Evolutionary conservation across 2,888 invertebrate genomes (phyloP).

Genomic region (Meteorus cinctellus): DNA sequence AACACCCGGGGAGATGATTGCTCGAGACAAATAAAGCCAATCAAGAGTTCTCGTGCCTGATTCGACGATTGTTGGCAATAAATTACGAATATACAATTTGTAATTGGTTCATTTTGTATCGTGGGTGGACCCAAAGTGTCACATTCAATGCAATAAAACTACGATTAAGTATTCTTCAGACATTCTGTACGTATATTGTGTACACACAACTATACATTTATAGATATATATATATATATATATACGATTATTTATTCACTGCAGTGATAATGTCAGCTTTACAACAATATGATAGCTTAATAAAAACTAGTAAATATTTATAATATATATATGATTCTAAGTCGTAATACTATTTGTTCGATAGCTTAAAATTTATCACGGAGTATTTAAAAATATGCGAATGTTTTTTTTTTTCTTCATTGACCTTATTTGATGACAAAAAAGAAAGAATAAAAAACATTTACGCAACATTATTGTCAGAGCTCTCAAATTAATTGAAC

Average conservation of each 20-base stretch:
- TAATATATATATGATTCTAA: slow-evolving; percentile 39
- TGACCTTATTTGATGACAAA: slow-evolving; percentile 47
- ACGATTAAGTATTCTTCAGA: slow-evolving; percentile 15
- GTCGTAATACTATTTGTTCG: slow-evolving; percentile 41
- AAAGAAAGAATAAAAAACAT: slow-evolving; percentile 55
- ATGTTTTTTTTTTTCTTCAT: slow-evolving; percentile 43
- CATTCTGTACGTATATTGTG: neutral
- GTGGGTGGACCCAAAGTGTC: slow-evolving; percentile 21
- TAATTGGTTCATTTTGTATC: slow-evolving; percentile 35
- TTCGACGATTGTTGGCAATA: slow-evolving; percentile 33
- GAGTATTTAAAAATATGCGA: slow-evolving; percentile 57
- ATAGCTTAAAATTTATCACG: slow-evolving; percentile 49
- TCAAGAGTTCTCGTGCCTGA: slow-evolving; percentile 22
- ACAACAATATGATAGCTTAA: slow-evolving; percentile 43
- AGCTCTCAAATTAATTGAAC: slow-evolving; percentile 55
- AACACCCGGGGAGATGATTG: slow-evolving; percentile 40
- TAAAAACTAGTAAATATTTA: slow-evolving; percentile 44
- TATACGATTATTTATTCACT: slow-evolving; percentile 41
- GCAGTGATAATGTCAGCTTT: slow-evolving; percentile 40
- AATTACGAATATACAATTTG: slow-evolving; percentile 23
- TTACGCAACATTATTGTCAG: slow-evolving; percentile 66
- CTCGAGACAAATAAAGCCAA: slow-evolving; percentile 40
- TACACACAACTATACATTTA: slow-evolving; percentile 8
- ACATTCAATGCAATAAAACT: slow-evolving; percentile 6
- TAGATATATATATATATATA: slow-evolving; percentile 16